Conservation (phyloP, 2,113 vertebrate species). For the Benitochromis conjunctus region DNA sequence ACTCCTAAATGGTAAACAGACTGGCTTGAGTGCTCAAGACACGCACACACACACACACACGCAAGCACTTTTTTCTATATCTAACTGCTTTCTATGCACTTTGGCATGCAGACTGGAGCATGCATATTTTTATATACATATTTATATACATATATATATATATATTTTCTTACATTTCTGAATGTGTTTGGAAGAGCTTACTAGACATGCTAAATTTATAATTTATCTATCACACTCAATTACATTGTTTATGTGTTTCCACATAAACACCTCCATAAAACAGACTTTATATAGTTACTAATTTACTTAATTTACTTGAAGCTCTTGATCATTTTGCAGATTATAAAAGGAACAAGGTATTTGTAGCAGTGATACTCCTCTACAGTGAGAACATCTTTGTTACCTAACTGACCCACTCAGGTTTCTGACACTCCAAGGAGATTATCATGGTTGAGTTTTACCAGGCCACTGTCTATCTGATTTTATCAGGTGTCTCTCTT, state of each 20-base stretch:
- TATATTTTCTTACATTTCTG: neutral
- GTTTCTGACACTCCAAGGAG: neutral
- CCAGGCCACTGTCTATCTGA: conserved; percentile 2
- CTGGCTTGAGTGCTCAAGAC: neutral
- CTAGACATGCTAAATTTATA: neutral
- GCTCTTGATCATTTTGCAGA: neutral
- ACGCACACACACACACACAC: neutral
- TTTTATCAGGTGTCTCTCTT: conserved; percentile 42
- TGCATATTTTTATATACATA: no score
- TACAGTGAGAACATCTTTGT: neutral
- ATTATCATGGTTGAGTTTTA: conserved; percentile 17
- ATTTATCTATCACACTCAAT: neutral
- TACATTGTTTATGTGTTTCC: neutral
- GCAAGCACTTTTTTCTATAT: neutral
- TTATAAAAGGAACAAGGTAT: neutral
- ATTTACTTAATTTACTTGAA: neutral
- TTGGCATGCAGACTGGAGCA: no score
- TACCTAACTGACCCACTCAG: neutral
- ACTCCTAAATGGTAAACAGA: neutral
- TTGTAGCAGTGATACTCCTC: neutral
- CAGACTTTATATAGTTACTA: neutral
- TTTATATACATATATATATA: no score
- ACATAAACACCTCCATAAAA: neutral
- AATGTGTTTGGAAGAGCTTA: neutral
- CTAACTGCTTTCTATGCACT: no score